These are phyloP conservation scores for Chrysemys picta DNA, from an alignment of 2,113 vertebrate species.

Conservation along the genomic window DNA sequence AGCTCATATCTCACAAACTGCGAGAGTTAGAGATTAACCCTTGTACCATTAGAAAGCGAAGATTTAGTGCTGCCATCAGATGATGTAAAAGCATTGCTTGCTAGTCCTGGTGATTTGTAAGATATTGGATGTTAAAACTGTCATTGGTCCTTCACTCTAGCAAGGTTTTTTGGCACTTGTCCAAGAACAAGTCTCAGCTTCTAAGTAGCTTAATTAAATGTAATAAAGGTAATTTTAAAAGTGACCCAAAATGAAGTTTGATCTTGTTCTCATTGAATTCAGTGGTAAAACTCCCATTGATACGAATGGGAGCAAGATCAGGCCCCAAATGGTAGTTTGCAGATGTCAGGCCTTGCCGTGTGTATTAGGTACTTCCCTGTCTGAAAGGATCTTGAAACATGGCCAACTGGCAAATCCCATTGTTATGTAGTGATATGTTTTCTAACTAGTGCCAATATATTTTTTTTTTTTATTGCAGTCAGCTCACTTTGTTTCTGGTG, in stretches of 20 bases:
- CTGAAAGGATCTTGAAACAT: neutral
- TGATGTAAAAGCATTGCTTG: conserved; percentile 2
- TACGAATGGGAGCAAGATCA: neutral
- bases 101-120: neutral
- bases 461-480: conserved; percentile 3
- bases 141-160: neutral
- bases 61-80: neutral
- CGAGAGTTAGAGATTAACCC: neutral
- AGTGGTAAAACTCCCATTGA: neutral
- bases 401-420: neutral
- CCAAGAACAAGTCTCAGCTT: neutral
- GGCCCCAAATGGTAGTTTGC: neutral
- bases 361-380: neutral
- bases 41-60: neutral
- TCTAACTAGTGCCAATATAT: conserved; percentile 20
- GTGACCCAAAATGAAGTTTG: neutral
- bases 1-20: neutral
- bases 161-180: neutral
- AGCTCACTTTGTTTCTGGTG: conserved; percentile 40
- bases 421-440: conserved; percentile 4
- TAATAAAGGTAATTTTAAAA: neutral
- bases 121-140: neutral
- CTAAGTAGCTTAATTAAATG: neutral
- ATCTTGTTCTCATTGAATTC: neutral
- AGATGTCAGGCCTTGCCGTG: neutral